phyloP scores from a whole-genome alignment of 53 echinoderm and acorn worm genomes.

The Temnopleurus reevesii region DNA sequence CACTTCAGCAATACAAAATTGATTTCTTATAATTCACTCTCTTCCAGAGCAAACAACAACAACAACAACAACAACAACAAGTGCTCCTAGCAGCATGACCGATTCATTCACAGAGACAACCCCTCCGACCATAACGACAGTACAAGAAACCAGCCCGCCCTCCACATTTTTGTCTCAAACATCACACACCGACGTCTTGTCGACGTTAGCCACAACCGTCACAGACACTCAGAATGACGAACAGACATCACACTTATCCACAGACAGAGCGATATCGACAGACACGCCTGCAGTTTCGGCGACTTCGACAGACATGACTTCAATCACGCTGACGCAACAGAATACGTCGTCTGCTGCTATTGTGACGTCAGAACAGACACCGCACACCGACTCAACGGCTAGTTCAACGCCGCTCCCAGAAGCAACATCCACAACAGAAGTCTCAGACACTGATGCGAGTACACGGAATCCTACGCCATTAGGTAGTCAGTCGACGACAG shows the following conservation, averaged over 20 bases:
- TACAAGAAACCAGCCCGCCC: neutral
- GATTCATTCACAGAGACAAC: neutral
- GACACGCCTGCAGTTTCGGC: neutral
- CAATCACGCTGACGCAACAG: neutral
- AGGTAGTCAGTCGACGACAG: neutral
- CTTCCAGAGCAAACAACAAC: neutral
- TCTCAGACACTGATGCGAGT: neutral
- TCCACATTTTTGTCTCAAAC: neutral
- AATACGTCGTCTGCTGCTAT: neutral
- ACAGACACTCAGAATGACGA: neutral
- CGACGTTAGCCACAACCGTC: neutral
- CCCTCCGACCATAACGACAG: neutral
- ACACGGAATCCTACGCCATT: neutral
- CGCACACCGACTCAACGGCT: neutral
- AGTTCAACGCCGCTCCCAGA: neutral
- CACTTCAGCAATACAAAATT: too few relatives aligned
- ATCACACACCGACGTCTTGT: neutral
- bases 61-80: slow-evolving; percentile 13
- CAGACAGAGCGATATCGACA: neutral
- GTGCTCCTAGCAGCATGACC: neutral
- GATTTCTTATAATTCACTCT: neutral
- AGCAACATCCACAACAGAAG: too few relatives aligned
- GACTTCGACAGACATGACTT: too few relatives aligned
- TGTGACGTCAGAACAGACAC: neutral
- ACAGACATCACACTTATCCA: neutral